Conservation (phyloP, 2,888 invertebrate species). For the Hermaeophaga mercurialis region DNA sequence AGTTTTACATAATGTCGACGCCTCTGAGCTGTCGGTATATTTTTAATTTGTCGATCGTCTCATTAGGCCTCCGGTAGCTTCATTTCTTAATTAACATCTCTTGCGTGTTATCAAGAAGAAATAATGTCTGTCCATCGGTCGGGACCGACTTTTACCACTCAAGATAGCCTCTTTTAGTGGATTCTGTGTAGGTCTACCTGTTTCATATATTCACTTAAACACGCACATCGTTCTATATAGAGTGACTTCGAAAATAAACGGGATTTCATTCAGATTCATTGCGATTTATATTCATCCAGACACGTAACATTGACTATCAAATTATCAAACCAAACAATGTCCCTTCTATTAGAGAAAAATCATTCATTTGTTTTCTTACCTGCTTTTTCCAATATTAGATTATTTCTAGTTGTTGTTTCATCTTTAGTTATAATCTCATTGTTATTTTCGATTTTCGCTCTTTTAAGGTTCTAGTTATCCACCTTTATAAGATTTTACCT, state of each 20-base stretch:
- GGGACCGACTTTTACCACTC: conserved; percentile 49
- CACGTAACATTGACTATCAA: no score
- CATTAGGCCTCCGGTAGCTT: conserved; percentile 57
- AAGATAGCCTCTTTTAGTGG: conserved; percentile 52
- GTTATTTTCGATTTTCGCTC: no score
- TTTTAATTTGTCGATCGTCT: conserved; percentile 46
- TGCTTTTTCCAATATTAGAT: no score
- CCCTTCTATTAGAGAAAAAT: no score
- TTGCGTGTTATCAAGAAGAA: conserved; percentile 54
- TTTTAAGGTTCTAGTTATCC: no score
- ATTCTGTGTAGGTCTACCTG: conserved; percentile 52
- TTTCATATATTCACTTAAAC: conserved; percentile 50
- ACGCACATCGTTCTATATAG: conserved; percentile 45
- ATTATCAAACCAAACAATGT: no score
- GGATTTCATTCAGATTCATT: no score
- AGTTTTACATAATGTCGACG: conserved; percentile 12
- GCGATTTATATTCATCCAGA: no score
- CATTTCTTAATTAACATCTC: conserved; percentile 58
- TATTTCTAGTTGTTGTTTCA: no score
- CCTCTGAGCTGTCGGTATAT: conserved; percentile 33
- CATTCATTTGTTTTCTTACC: no score
- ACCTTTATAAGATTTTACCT: no score
- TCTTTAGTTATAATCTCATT: no score
- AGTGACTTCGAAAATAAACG: neutral
- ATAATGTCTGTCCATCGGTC: conserved; percentile 49